Base-by-base conservation (phyloP, 2,113 vertebrate species). In the Odobenus rosmarus region DNA sequence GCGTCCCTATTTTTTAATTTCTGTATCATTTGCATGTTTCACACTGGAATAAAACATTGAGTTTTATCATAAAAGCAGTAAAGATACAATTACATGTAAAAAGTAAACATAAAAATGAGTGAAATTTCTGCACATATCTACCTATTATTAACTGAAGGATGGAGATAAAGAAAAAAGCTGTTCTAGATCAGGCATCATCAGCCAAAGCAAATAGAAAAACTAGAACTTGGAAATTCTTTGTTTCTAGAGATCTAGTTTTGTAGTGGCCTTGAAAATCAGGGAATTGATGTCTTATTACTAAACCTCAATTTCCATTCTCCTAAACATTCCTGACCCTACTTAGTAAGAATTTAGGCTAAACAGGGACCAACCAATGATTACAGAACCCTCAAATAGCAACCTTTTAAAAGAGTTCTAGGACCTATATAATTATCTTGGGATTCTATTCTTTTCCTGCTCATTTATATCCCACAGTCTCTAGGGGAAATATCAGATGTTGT, bases 311-410 rank as follows among this genome's bases (percentile, higher is more conserved):
- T 92, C 24, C 14, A 72, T 57, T 84, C 33, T 46, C 33, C 57
- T 77, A 92, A 97, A 82, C 39, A 87, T 90, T 55, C 67, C 84
- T 83, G 86, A 59, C 67, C 11, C 49, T 83, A 55, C 18, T 39
- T 92, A 72, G n/a, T 90, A 76, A 93, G 79, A 94, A 95, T 67
- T 83, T 90, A 90, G 80, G 46, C 72, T 84, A 95, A 95, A 61
- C 49, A 84, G 39, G 21, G 19, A 83, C 87, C 33, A 92, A 42
- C 24, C 28, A 79, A 67, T 72, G 39, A 91, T 86, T 93, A 79
- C 24, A 92, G 46, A 46, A 51, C 53, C 61, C 55, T 89, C 93
- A 96, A 97, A 95, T 77, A 92, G 28, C 77, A 92, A 79, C 12
- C 10, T n/a, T 93, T 93, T 72, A 72, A 87, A 91, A 88, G 26